A percentile compares a stretch with the other conserved stretches of the same genome.
Evolutionary conservation across 2,797 vertebrate species (phyloP).

Genomic region (Tarsius wallacei): DNA sequence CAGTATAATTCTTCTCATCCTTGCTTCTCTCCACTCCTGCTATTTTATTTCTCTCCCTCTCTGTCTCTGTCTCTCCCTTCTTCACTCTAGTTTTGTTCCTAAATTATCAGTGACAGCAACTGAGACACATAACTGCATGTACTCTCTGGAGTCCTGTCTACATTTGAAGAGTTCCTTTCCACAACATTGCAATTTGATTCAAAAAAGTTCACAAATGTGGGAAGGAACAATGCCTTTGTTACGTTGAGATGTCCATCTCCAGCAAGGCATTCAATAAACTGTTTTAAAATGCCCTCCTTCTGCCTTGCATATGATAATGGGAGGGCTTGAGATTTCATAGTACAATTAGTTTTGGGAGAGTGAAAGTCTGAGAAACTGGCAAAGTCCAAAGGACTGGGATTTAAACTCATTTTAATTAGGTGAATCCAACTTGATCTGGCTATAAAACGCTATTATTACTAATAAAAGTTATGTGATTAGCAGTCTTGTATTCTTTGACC

Average conservation of each 20-base stretch:
- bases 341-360: background rate
- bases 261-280: background rate
- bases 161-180: background rate
- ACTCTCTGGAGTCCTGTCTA: background rate
- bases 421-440: slow-evolving; percentile 58
- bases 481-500: slow-evolving; percentile 13
- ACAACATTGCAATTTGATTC: slow-evolving; percentile 5
- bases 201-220: background rate
- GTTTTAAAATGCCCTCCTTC: background rate
- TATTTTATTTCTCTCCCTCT: background rate
- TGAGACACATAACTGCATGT: background rate
- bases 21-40: background rate
- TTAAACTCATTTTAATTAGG: slow-evolving; percentile 78
- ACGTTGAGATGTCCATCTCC: background rate
- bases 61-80: no score
- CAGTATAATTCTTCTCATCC: background rate
- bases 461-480: slow-evolving; percentile 70
- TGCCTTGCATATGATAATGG: background rate
- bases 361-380: background rate
- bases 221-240: background rate
- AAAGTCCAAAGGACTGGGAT: background rate
- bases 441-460: slow-evolving; percentile 66
- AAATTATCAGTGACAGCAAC: background rate
- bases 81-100: background rate
- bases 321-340: background rate